Conservation (phyloP, 2,797 vertebrate species). For the Sebastes miniatus region DNA sequence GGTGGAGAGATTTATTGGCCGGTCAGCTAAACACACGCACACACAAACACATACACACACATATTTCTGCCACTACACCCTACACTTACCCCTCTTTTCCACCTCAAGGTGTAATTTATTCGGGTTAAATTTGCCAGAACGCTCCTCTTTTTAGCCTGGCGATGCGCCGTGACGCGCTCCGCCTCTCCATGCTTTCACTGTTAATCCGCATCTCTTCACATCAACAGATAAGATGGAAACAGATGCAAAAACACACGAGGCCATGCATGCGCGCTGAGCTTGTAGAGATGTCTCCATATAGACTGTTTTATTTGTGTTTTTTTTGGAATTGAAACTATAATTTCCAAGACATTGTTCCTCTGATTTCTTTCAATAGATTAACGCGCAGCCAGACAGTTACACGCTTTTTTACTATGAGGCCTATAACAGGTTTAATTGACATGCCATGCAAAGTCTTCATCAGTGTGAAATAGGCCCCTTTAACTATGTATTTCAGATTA, state of each 20-base stretch:
- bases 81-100: slow-evolving; percentile 67
- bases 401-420: slow-evolving; percentile 49
- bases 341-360: slow-evolving; percentile 52
- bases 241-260: slow-evolving; percentile 78
- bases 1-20: slow-evolving; percentile 94
- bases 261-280: slow-evolving; percentile 45
- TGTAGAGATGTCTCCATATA: slow-evolving; percentile 52
- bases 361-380: slow-evolving; percentile 53
- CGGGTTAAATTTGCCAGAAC: slow-evolving; percentile 93
- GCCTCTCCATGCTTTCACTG: slow-evolving; percentile 88
- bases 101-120: slow-evolving; percentile 92
- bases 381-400: slow-evolving; percentile 53
- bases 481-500: slow-evolving; percentile 72
- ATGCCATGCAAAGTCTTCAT: slow-evolving; percentile 63
- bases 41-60: background rate
- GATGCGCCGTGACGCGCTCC: slow-evolving; percentile 89
- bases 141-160: slow-evolving; percentile 89
- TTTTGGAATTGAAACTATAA: slow-evolving; percentile 40
- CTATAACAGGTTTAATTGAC: slow-evolving; percentile 70
- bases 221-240: slow-evolving; percentile 90
- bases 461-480: slow-evolving; percentile 64
- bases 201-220: slow-evolving; percentile 92
- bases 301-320: background rate
- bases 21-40: slow-evolving; percentile 82
- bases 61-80: slow-evolving; percentile 37